A percentile compares a stretch with the other conserved stretches of the same genome.
These are phyloP conservation scores for Litocranius walleri DNA, from an alignment of 2,113 vertebrate genomes.

Conservation along the genomic window DNA sequence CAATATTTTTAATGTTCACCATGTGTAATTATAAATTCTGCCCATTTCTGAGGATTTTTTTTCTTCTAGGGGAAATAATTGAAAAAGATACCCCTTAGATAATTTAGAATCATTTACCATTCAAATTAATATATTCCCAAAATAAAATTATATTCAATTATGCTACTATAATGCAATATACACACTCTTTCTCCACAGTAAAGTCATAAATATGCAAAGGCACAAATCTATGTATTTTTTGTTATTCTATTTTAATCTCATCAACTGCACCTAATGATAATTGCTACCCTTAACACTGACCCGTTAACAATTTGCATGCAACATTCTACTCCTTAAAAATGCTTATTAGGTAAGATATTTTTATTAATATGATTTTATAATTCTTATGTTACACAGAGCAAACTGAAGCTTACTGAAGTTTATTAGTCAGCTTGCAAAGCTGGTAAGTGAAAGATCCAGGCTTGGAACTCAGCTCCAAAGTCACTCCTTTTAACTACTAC, in stretches of 20 bases:
- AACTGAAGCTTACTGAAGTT: neutral
- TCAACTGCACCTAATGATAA: neutral
- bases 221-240: neutral
- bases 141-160: neutral
- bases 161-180: neutral
- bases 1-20: neutral
- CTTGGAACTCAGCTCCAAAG: neutral
- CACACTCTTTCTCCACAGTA: neutral
- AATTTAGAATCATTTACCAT: neutral
- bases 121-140: neutral
- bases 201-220: neutral
- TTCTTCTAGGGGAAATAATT: neutral
- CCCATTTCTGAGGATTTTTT: neutral
- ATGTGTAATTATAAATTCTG: neutral
- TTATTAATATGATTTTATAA: neutral
- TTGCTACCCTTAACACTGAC: neutral
- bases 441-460: neutral
- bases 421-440: neutral
- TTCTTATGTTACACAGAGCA: neutral
- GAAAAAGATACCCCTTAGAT: neutral
- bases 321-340: neutral
- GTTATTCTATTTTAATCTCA: neutral
- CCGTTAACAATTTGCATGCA: neutral
- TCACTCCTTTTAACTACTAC: neutral
- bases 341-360: neutral